phyloP scores from a whole-genome alignment of 2,797 vertebrate species.

The Enteromius anoplus region DNA sequence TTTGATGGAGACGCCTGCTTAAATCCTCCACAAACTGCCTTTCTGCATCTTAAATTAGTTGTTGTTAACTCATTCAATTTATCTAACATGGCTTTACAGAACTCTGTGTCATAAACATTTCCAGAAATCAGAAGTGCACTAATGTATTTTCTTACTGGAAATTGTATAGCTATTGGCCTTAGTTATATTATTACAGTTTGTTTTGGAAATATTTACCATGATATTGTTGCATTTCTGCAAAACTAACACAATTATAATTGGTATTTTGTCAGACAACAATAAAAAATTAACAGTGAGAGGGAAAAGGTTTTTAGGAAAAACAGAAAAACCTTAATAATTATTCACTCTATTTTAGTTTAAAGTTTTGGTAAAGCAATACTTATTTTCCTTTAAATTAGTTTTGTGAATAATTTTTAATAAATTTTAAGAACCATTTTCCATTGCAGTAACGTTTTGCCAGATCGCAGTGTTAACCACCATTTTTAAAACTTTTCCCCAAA shows the following conservation, averaged over 20 bases:
- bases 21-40: neutral
- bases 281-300: neutral
- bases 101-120: neutral
- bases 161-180: neutral
- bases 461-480: neutral
- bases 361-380: neutral
- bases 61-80: slow-evolving; percentile 3
- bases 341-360: neutral
- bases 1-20: no score
- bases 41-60: neutral
- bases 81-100: neutral
- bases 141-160: neutral
- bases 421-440: neutral
- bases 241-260: neutral
- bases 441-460: neutral
- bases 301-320: neutral
- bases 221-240: slow-evolving; percentile 7
- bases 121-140: neutral
- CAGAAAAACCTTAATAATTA: neutral
- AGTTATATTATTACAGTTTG: neutral
- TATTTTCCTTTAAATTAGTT: neutral
- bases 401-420: neutral
- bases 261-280: neutral
- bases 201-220: neutral
- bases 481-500: neutral